Evolutionary conservation across 2,888 invertebrate genomes (phyloP).

Genomic region (Branchipolynoe longqiensis): DNA sequence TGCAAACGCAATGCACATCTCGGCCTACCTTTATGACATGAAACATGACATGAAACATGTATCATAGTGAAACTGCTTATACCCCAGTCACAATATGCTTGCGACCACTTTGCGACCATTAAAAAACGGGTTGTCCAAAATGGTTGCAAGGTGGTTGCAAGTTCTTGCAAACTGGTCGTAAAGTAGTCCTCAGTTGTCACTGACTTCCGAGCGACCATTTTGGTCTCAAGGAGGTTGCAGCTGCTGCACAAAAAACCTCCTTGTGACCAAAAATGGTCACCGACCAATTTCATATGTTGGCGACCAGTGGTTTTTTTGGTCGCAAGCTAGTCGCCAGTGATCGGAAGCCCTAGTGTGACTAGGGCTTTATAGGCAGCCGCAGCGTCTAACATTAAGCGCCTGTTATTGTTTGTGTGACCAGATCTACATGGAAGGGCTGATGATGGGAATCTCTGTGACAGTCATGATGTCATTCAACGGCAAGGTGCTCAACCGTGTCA

Average conservation of each 20-base stretch:
- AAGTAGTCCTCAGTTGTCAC: background rate
- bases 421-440: slow-evolving; percentile 75
- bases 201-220: background rate
- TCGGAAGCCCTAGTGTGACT: too few species aligned
- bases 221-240: too few species aligned
- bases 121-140: too few species aligned
- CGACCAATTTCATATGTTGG: background rate
- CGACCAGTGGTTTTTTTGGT: background rate
- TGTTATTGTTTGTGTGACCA: slow-evolving; percentile 63
- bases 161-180: background rate
- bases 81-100: too few species aligned
- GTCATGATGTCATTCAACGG: slow-evolving; percentile 74
- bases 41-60: too few species aligned
- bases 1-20: too few species aligned
- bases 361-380: background rate
- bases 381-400: background rate
- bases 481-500: slow-evolving; percentile 71
- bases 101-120: too few species aligned
- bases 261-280: background rate
- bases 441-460: slow-evolving; percentile 73
- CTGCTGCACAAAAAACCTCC: too few species aligned
- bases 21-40: too few species aligned
- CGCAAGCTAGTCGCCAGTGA: too few species aligned
- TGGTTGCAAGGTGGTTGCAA: too few species aligned
- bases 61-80: too few species aligned